phyloP scores from a whole-genome alignment of 2,888 invertebrate genomes.

The Mongoloraphidia duomilia region DNA sequence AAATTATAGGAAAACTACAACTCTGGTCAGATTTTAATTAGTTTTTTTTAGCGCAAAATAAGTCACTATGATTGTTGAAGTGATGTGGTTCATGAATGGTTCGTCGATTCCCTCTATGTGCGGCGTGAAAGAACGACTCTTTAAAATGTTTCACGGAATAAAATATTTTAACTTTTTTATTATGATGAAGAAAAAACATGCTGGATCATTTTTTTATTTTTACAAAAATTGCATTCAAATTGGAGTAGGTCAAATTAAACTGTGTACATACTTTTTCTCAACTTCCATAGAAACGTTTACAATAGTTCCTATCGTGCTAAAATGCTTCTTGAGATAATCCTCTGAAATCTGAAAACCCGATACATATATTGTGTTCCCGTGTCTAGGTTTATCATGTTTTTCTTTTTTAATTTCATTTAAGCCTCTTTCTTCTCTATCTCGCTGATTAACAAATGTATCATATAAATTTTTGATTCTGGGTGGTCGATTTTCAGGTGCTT shows the following conservation, averaged over 20 bases:
- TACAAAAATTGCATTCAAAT: no score
- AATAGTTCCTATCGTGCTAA: conserved; percentile 58
- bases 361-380: conserved; percentile 73
- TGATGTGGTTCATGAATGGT: no score
- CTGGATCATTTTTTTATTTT: no score
- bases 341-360: conserved; percentile 67
- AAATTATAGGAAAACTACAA: no score
- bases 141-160: no score
- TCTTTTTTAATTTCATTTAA: conserved; percentile 34
- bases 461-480: conserved; percentile 56
- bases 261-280: conserved; percentile 55
- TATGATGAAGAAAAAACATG: no score
- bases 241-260: neutral
- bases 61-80: no score
- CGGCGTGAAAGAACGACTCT: no score
- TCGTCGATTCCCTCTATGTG: no score
- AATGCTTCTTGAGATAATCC: conserved; percentile 61
- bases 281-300: conserved; percentile 73
- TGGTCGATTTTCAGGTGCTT: conserved; percentile 47
- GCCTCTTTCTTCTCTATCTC: conserved; percentile 47
- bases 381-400: conserved; percentile 48
- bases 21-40: no score
- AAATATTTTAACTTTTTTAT: no score
- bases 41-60: no score
- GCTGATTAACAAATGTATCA: conserved; percentile 58